A percentile compares a stretch with the other conserved stretches of the same genome.
phyloP scores from a whole-genome alignment of 2,888 invertebrate species.

The Bellardia bayeri region DNA sequence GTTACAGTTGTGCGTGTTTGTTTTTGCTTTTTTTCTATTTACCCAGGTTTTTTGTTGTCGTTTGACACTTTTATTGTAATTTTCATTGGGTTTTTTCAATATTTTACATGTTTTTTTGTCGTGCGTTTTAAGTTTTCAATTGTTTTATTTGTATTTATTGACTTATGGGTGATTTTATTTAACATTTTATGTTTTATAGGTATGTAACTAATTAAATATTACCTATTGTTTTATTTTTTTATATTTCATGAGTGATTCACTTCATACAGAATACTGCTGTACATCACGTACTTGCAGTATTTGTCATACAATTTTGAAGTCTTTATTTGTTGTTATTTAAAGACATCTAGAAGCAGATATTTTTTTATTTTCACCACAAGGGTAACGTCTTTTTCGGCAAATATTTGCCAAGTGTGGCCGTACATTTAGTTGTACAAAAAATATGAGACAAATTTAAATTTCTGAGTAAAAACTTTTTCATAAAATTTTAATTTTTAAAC shows the following conservation, averaged over 20 bases:
- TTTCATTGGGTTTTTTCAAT: background rate
- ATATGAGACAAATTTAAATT: too few species aligned
- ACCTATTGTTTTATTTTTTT: background rate
- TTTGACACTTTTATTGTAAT: too few species aligned
- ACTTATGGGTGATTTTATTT: background rate
- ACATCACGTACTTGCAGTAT: background rate
- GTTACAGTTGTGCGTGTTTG: background rate
- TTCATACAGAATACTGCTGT: background rate
- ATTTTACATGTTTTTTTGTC: constrained; percentile 3
- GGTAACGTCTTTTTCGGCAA: too few species aligned
- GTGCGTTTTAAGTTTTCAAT: background rate
- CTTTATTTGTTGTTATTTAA: background rate
- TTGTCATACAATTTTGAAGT: background rate
- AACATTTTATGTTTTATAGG: background rate
- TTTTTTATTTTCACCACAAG: too few species aligned
- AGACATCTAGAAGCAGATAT: background rate
- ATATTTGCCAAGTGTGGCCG: too few species aligned
- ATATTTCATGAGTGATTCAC: constrained; percentile 6
- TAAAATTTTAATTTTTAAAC: too few species aligned
- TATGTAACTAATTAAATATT: background rate
- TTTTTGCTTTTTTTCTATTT: background rate
- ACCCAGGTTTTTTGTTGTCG: background rate
- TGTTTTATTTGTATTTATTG: background rate
- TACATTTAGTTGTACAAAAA: too few species aligned
- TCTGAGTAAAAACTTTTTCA: too few species aligned